Conservation (phyloP, 1,140 invertebrate species). For the Pogonomyrmex barbatus region DNA sequence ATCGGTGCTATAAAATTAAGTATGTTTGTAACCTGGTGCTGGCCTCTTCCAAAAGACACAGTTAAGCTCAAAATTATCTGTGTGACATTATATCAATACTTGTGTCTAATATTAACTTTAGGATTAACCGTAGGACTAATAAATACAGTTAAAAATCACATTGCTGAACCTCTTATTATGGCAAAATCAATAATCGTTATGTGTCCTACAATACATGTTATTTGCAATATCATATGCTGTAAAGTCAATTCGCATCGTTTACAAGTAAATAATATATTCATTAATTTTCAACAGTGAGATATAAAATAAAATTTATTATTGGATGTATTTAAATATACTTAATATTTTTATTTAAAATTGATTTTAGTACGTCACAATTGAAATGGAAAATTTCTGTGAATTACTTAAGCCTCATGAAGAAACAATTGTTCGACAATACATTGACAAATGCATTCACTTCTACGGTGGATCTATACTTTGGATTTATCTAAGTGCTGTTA, state of each 20-base stretch:
- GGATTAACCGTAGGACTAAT: neutral
- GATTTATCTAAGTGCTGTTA: conserved; percentile 61
- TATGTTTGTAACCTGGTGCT: neutral
- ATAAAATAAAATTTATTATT: conserved; percentile 4
- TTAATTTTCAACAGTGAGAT: neutral
- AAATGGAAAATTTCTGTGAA: conserved; percentile 17
- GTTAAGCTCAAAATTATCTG: neutral
- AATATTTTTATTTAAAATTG: neutral
- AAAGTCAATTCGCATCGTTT: neutral
- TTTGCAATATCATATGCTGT: neutral
- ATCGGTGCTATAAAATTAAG: neutral
- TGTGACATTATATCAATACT: neutral
- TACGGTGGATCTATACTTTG: conserved; percentile 53
- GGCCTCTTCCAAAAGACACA: neutral
- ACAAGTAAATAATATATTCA: neutral
- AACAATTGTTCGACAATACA: neutral
- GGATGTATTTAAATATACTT: neutral
- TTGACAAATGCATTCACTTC: conserved; percentile 30
- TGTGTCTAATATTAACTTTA: neutral
- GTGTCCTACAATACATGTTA: neutral
- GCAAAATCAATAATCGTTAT: neutral
- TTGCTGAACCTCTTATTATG: neutral
- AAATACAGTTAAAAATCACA: neutral
- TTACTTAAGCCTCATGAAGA: neutral
- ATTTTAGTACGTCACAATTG: neutral